These are phyloP conservation scores for Penaeus monodon DNA, from an alignment of 2,888 invertebrate species.

Conservation along the genomic window DNA sequence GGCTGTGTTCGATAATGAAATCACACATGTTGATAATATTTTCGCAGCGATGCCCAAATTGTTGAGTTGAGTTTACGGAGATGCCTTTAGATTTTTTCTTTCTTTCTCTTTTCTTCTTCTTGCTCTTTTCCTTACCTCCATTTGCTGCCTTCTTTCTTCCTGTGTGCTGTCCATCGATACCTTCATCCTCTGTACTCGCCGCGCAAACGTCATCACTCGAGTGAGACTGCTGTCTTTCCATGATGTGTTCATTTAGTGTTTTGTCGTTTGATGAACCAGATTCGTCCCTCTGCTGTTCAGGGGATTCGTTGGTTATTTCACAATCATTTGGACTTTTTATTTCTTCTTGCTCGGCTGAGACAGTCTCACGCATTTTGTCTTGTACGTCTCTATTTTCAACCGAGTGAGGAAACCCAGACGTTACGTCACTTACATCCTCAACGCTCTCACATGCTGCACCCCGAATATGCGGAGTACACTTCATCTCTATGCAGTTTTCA, in stretches of 20 bases:
- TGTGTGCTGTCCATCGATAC: neutral
- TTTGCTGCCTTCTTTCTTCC: neutral
- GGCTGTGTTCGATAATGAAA: constrained; percentile 46
- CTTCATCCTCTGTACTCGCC: neutral
- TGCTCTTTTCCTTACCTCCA: neutral
- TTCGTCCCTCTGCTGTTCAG: neutral
- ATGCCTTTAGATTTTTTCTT: constrained; percentile 5
- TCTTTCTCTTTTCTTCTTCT: constrained; percentile 7
- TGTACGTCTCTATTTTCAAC: neutral
- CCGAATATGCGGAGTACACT: too few species aligned
- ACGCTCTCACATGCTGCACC: too few species aligned
- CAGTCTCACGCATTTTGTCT: neutral
- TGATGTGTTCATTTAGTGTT: too few species aligned
- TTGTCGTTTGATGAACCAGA: neutral
- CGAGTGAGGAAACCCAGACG: too few species aligned
- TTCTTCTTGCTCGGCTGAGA: too few species aligned
- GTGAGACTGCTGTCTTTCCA: neutral
- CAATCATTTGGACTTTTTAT: neutral
- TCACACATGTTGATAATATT: constrained; percentile 47
- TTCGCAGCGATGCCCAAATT: constrained; percentile 28
- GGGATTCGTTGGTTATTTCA: neutral
- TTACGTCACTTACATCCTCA: too few species aligned
- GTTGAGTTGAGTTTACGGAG: neutral
- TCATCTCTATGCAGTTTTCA: too few species aligned
- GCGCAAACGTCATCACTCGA: neutral